Conservation (phyloP, 2,113 vertebrate species). For the Cyanistes caeruleus region DNA sequence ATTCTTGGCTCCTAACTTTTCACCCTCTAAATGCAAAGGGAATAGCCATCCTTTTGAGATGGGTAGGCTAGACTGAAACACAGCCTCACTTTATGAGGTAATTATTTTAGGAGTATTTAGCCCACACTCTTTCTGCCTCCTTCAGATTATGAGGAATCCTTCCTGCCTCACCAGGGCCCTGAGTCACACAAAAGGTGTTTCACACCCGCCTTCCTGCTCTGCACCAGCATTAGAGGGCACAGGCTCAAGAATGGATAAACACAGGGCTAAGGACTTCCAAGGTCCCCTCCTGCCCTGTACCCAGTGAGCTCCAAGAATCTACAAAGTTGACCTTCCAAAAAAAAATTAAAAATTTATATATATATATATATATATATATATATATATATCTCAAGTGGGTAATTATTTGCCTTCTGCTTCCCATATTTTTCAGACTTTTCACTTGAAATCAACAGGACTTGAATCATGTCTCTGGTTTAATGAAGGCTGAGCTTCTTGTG, state of each 20-base stretch:
- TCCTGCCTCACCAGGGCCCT: neutral
- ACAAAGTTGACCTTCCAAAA: neutral
- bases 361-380: too few species aligned
- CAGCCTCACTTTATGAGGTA: neutral
- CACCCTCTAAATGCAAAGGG: neutral
- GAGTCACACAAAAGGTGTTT: constrained; percentile 14
- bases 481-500: constrained; percentile 61
- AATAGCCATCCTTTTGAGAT: neutral
- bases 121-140: neutral
- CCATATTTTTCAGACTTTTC: constrained; percentile 51
- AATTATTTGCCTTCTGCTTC: constrained; percentile 47
- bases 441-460: constrained; percentile 59
- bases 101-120: neutral
- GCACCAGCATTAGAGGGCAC: neutral
- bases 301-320: neutral
- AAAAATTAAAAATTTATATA: neutral
- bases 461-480: constrained; percentile 38
- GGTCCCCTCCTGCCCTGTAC: neutral
- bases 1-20: neutral
- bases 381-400: neutral
- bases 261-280: neutral
- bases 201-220: neutral
- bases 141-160: neutral
- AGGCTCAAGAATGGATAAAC: neutral
- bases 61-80: neutral